These are phyloP conservation scores for Cherax quadricarinatus DNA, from an alignment of 1,140 invertebrate genomes.

Conservation along the genomic window DNA sequence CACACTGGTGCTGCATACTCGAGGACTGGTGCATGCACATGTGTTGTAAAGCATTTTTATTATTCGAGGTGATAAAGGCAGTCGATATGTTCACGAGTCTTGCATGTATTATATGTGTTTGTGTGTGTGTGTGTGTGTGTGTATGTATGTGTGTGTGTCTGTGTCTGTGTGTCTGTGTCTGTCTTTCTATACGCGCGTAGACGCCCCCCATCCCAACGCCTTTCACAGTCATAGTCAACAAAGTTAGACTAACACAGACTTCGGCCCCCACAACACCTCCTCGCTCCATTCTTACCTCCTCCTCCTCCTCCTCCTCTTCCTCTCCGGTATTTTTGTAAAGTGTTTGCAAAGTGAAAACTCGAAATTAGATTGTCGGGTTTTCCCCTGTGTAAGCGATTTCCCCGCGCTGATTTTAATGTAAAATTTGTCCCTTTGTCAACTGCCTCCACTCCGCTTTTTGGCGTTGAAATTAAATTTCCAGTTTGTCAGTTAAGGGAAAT, in stretches of 20 bases:
- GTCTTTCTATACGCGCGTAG: too few relatives aligned
- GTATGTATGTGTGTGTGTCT: too few relatives aligned
- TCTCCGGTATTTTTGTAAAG: neutral
- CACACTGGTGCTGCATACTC: too few relatives aligned
- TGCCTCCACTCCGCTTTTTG: conserved; percentile 55
- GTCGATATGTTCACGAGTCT: too few relatives aligned
- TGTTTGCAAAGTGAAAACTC: conserved; percentile 54
- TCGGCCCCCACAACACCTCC: neutral
- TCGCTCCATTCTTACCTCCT: neutral
- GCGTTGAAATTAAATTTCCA: conserved; percentile 68
- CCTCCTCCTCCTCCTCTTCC: conserved; percentile 2
- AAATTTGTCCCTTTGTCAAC: conserved; percentile 64
- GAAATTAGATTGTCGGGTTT: conserved; percentile 57
- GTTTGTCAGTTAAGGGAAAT: conserved; percentile 71
- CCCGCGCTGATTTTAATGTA: conserved; percentile 58
- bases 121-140: too few relatives aligned
- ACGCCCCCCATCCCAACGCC: too few relatives aligned
- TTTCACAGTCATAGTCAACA: neutral
- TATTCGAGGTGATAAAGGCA: too few relatives aligned
- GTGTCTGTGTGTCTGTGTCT: too few relatives aligned
- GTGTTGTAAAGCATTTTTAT: too few relatives aligned
- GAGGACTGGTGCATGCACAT: too few relatives aligned
- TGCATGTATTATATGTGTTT: too few relatives aligned
- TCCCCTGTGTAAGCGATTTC: conserved; percentile 18
- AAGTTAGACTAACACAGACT: neutral